Base-by-base conservation (phyloP, 2,888 invertebrate species). In the Himalopsyche anomala region DNA sequence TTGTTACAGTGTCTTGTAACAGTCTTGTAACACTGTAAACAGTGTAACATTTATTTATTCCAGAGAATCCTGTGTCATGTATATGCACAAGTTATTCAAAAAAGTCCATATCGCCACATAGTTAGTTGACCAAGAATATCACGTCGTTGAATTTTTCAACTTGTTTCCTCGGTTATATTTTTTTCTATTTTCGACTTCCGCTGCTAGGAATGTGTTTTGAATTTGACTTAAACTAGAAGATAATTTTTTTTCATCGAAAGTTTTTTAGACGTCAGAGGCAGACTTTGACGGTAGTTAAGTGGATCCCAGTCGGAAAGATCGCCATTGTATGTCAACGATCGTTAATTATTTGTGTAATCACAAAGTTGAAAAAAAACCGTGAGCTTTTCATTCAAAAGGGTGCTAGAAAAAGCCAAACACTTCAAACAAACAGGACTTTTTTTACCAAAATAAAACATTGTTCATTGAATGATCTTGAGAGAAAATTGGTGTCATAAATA, bases 281-380 rank as follows among this genome's bases (percentile, higher is more conserved):
- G 74, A 36, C 74, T 74, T 36, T 15, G 38, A 12, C 38, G 5
- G 38, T 12, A 38, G 38, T 36, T 74, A 74, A 74, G 69, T 74
- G 69, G 69, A 74, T 38, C 9, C 74, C 11, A 36, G 15, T 38
- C 74, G 36, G 74, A 74, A 19, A 62, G 62, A 62, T 62, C 62
- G 19, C 62, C 19, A 62, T 74, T 36, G 12, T 74, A 38, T 36
- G 74, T 74, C 28, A 19, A 5, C 74, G 36, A 74, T 36, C 74
- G 74, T 38, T 74, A 74, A 74, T 74, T 74, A 74, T 74, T 74
- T 74, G 74, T 15, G 38, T 74, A 74, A 74, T 74, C 74, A 74
- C 74, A 74, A 74, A 38, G 74, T 74, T 74, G 38, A 36, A 15
- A 12, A 62, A 19, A 51, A 51, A 15, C 15, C 62, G 62, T 62